Evolutionary conservation across 2,888 invertebrate species (phyloP), one percentile per base, ranked within the genome.

Genomic region (Ormyrus nitidulus): DNA sequence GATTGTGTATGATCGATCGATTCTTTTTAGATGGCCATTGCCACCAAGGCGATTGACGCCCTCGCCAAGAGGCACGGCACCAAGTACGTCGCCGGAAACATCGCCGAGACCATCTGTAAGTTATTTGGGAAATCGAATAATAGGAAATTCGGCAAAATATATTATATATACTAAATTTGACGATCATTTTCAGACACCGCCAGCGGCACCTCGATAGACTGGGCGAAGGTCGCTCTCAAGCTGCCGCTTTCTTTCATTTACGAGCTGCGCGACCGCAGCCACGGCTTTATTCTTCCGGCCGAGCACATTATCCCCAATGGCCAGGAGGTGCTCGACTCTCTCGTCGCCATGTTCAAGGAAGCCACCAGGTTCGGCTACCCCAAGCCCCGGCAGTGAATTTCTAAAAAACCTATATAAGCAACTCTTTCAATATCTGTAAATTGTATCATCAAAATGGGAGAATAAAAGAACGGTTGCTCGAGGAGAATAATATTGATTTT

Each of bases 181-280:
- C 48, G 13, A n/a, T 48, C 11, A n/a, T 13, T 79, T 56, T 75
- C 86, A 95, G 95, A 94, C 88, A 91, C 92, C 0, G 93, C 94
- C 0, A 93, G 94, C 7, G 96, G 96, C 0, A 91, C 92, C 3
- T 93, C 94, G 34, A 92, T 93, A 82, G 97, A 97, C 87, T 97
- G 95, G 95, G 95, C 93, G 0, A 95, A 96, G 85, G 94, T 93
- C 8, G 92, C 91, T 0, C 93, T 92, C 71, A 93, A 93, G 61
- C 93, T 94, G 0, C 94, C 94, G 3, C 91, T 96, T 13, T 92
- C 93, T 0, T 95, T 94, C 83, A 94, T 95, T 0, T 94, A 94
- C 83, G 95, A 95, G 86, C 92, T 96, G 2, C 91, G 95, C 7
- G 95, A 95, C 84, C 93, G 94, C 0, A 81, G 85, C 59, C 92